Conservation (phyloP, 2,113 vertebrate genomes). For the Ornithorhynchus anatinus region DNA sequence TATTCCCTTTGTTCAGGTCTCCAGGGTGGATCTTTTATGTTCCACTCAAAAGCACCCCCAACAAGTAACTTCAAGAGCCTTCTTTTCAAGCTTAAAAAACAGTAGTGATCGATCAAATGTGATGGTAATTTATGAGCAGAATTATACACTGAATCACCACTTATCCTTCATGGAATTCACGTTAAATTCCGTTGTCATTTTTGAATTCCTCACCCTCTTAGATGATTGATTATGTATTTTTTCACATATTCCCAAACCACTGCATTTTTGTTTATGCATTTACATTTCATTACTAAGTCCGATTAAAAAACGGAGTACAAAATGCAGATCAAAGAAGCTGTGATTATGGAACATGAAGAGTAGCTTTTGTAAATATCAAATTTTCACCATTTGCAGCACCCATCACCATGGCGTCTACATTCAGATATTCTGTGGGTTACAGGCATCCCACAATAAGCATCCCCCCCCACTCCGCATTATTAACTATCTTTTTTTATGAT, state of each 20-base stretch:
- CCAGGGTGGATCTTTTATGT: not conserved
- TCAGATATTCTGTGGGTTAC: too few species aligned
- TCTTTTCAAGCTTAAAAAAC: not conserved
- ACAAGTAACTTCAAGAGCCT: constrained; percentile 2
- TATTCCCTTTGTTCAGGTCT: not conserved
- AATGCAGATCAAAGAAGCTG: not conserved
- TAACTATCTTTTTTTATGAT: too few species aligned
- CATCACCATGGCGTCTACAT: not conserved
- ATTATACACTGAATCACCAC: not conserved
- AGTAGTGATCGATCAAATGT: not conserved
- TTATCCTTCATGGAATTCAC: constrained; percentile 8
- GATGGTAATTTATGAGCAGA: not conserved
- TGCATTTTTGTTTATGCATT: too few species aligned
- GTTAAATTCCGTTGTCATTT: constrained; percentile 15
- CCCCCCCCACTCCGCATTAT: too few species aligned
- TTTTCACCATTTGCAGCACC: not conserved
- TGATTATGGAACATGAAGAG: not conserved
- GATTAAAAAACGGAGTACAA: not conserved
- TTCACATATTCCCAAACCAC: not conserved
- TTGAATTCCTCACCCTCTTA: constrained; percentile 8
- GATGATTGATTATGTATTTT: not conserved
- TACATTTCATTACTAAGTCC: not conserved
- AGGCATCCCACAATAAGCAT: too few species aligned
- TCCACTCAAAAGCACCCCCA: not conserved
- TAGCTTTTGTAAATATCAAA: constrained; percentile 9